A percentile compares a stretch with the other conserved stretches of the same genome.
Conservation (phyloP, 1,140 invertebrate genomes). For the Stegodyphus mimosarum region DNA sequence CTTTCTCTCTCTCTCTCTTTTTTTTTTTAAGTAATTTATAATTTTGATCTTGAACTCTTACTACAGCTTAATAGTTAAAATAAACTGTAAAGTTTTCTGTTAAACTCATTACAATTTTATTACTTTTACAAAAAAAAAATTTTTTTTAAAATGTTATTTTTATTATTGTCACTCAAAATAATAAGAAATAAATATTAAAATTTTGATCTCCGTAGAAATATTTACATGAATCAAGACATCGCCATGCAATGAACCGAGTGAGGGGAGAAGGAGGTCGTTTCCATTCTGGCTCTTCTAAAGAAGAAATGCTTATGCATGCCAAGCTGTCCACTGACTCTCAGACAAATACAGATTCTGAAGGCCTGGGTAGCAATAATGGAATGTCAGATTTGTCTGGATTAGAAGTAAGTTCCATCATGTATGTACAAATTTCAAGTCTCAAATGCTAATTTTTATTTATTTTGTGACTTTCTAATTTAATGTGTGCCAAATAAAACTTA, state of each 20-base stretch:
- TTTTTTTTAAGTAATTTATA: background rate
- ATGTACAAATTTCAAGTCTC: background rate
- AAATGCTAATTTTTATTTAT: background rate
- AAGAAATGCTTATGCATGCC: conserved; percentile 44
- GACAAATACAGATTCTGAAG: conserved; percentile 55
- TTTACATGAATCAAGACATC: conserved; percentile 96
- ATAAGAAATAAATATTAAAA: too few species aligned
- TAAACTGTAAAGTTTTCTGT: conserved; percentile 21
- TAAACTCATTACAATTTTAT: background rate
- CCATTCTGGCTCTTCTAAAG: conserved; percentile 73
- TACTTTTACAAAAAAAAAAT: background rate
- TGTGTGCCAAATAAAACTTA: background rate
- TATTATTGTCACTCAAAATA: too few species aligned
- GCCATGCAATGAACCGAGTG: conserved; percentile 97
- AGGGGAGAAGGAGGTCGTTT: conserved; percentile 97
- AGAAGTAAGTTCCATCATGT: conserved; percentile 10
- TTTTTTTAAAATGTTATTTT: too few species aligned
- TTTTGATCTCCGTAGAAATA: conserved; percentile 82
- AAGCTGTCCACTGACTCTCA: conserved; percentile 48
- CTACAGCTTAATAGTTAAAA: background rate
- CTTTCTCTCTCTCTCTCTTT: too few species aligned
- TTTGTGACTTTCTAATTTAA: background rate
- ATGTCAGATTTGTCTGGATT: conserved; percentile 32
- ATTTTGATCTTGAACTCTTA: background rate
- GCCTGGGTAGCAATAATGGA: conserved; percentile 31